Conservation (phyloP, 2,888 invertebrate genomes). For the Melanostoma mellinum region DNA sequence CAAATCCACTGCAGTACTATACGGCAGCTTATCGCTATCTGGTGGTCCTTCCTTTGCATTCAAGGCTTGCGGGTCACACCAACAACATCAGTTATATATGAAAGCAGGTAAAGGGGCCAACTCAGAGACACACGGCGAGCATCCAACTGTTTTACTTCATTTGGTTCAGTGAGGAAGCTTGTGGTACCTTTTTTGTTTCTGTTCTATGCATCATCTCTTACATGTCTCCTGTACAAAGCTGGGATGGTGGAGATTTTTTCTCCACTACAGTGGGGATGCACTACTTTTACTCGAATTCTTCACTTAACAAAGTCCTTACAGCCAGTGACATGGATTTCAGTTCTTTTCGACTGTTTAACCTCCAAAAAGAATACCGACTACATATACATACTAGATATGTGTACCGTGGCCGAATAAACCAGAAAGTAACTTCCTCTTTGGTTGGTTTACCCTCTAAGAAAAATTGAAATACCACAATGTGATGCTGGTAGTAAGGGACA, state of each 20-base stretch:
- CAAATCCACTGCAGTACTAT: conserved; percentile 68
- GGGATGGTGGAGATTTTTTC: conserved; percentile 12
- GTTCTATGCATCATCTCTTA: not conserved
- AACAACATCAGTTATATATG: conserved; percentile 18
- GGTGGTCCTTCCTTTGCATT: not conserved
- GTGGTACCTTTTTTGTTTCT: conserved; percentile 23
- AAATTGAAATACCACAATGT: conserved; percentile 29
- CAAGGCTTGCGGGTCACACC: conserved; percentile 38
- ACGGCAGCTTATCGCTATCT: conserved; percentile 35
- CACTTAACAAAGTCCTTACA: conserved; percentile 25
- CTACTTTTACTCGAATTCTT: conserved; percentile 22
- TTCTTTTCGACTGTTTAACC: conserved; percentile 51
- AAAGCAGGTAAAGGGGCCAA: conserved; percentile 16
- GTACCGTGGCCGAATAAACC: conserved; percentile 39
- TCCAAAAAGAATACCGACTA: not conserved
- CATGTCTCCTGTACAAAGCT: conserved; percentile 14
- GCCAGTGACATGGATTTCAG: conserved; percentile 63
- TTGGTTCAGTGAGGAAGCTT: conserved; percentile 30
- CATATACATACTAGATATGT: conserved; percentile 2
- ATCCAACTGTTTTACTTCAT: conserved; percentile 57
- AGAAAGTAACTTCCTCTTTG: conserved; percentile 35
- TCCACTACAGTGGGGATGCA: conserved; percentile 3
- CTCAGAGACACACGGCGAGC: conserved; percentile 43
- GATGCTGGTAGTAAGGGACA: not conserved
- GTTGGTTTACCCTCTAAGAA: conserved; percentile 11